phyloP scores from a whole-genome alignment of 2,113 vertebrate species.

The Regulus satrapa region DNA sequence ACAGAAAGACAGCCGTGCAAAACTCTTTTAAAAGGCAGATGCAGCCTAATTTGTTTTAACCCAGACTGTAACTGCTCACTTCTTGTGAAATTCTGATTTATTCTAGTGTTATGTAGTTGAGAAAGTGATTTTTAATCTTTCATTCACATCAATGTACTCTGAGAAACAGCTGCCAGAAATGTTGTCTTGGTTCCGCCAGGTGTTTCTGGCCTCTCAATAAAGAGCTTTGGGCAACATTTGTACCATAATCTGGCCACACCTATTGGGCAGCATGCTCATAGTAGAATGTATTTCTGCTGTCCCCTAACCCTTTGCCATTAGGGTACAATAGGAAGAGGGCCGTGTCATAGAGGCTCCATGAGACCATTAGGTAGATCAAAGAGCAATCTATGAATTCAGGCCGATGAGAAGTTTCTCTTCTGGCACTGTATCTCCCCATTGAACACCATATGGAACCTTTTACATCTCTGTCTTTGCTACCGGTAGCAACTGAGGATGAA shows the following conservation, averaged over 20 bases:
- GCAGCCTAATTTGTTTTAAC: background rate
- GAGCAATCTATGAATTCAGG: background rate
- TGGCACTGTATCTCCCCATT: background rate
- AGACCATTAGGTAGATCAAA: background rate
- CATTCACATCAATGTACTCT: background rate
- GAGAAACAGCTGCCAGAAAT: background rate
- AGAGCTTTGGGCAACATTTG: background rate
- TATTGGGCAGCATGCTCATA: background rate
- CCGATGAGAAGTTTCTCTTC: background rate
- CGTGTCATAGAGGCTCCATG: background rate
- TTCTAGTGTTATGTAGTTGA: background rate
- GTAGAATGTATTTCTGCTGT: background rate
- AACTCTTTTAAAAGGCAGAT: background rate
- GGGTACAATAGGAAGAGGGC: background rate
- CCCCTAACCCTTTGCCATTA: background rate
- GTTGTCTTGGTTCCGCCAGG: background rate
- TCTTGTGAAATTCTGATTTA: background rate
- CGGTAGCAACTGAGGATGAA: background rate
- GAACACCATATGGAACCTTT: slow-evolving; percentile 9
- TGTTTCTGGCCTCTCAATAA: background rate
- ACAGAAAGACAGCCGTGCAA: background rate
- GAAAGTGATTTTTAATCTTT: background rate
- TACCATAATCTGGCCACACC: background rate
- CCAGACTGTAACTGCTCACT: background rate
- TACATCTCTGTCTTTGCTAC: background rate